A percentile compares a stretch with the other conserved stretches of the same genome.
Evolutionary conservation across 2,797 vertebrate genomes (phyloP).

Genomic region (Calcarius lapponicus): DNA sequence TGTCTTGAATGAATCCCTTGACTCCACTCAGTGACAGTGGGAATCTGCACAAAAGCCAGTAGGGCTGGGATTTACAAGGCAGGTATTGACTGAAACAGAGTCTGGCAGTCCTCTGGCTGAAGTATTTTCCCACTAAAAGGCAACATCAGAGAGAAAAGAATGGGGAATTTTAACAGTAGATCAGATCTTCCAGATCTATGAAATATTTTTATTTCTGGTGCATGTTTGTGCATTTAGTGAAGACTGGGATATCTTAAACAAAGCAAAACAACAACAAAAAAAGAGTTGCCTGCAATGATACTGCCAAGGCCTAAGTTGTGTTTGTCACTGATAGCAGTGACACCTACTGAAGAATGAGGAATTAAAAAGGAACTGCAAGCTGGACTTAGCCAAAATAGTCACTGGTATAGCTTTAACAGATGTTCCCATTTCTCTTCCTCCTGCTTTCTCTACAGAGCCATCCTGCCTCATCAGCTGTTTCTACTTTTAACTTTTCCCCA

Average conservation of each 20-base stretch:
- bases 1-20: not conserved
- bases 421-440: constrained; percentile 50
- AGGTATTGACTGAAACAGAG: not conserved
- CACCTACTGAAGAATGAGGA: not conserved
- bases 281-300: not conserved
- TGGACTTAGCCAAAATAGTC: not conserved
- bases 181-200: not conserved
- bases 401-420: constrained; percentile 24
- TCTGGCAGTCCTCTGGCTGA: not conserved
- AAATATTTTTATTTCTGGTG: not conserved
- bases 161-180: not conserved
- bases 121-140: not conserved
- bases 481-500: constrained; percentile 46
- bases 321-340: not conserved
- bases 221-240: not conserved
- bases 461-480: constrained; percentile 51
- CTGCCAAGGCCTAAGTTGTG: not conserved
- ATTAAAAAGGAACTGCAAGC: not conserved
- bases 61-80: not conserved
- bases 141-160: not conserved
- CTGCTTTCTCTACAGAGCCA: constrained; percentile 4
- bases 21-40: no score
- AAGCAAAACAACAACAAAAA: no score
- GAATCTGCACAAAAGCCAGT: not conserved
- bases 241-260: not conserved